phyloP scores from a whole-genome alignment of 2,113 vertebrate species.

The Notarius quadriscutis region DNA sequence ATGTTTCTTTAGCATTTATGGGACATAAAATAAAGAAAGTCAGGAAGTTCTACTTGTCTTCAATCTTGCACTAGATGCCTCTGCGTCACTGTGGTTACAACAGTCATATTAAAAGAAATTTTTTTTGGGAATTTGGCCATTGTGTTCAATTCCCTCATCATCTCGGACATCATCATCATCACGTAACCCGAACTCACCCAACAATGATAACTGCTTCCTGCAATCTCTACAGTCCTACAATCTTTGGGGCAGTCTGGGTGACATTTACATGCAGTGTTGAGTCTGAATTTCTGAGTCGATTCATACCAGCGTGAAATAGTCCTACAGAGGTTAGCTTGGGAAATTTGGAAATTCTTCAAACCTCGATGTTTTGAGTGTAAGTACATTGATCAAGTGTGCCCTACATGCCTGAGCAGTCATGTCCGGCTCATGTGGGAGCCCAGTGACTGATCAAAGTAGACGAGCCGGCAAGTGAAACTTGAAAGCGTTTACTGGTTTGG shows the following conservation, averaged over 20 bases:
- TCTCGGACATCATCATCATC: background rate
- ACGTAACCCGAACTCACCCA: background rate
- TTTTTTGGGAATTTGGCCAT: background rate
- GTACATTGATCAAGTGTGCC: background rate
- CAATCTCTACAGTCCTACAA: background rate
- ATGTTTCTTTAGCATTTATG: background rate
- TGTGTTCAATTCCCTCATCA: background rate
- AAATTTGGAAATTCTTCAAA: background rate
- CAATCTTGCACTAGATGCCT: background rate
- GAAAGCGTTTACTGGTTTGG: background rate
- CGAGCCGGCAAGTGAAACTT: conserved; percentile 9
- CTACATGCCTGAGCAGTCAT: conserved; percentile 11
- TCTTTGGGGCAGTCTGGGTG: background rate
- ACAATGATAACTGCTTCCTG: background rate
- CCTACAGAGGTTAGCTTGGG: conserved; percentile 4
- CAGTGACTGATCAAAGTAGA: conserved; percentile 39
- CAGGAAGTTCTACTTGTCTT: background rate
- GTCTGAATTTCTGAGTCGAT: background rate
- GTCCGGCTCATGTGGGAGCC: conserved; percentile 20
- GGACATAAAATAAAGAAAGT: too few species aligned
- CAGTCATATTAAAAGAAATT: background rate
- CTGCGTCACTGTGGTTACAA: background rate
- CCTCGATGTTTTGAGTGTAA: conserved; percentile 4
- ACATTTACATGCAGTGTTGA: background rate
- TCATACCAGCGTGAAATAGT: background rate